phyloP scores from a whole-genome alignment of 2,113 vertebrate genomes.

The Hippocampus barbouri region DNA sequence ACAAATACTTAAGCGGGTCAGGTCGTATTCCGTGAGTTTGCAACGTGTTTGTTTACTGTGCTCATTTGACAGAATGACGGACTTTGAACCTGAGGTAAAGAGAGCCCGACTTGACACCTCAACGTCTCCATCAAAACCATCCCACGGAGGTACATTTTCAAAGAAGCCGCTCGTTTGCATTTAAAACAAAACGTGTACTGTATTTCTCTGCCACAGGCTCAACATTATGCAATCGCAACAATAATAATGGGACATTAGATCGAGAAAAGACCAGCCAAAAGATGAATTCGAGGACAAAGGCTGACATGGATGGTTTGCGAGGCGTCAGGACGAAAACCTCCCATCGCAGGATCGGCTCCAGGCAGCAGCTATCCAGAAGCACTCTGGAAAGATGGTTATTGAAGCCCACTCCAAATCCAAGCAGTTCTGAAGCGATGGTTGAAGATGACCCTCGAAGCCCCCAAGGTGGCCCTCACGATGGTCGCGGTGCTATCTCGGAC shows the following conservation, averaged over 20 bases:
- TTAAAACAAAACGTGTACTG: not conserved
- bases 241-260: conserved; percentile 17
- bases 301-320: conserved; percentile 12
- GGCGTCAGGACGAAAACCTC: conserved; percentile 33
- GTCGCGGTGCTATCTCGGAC: conserved; percentile 12
- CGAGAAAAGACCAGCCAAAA: conserved; percentile 17
- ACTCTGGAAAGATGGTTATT: conserved; percentile 49
- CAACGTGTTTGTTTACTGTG: not conserved
- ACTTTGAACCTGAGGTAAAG: conserved; percentile 55
- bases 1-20: not conserved
- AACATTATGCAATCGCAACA: not conserved
- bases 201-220: conserved; percentile 7
- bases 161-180: not conserved
- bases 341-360: conserved; percentile 15
- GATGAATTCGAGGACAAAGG: conserved; percentile 34
- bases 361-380: conserved; percentile 27
- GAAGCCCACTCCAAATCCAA: conserved; percentile 22
- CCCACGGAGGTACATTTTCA: conserved; percentile 20
- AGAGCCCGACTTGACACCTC: conserved; percentile 33
- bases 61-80: conserved; percentile 47
- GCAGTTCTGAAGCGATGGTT: conserved; percentile 26
- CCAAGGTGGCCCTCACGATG: conserved; percentile 2
- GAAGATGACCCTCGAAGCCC: conserved; percentile 17
- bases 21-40: not conserved
- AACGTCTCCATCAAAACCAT: not conserved